These are phyloP conservation scores for Takifugu rubripes DNA, from an alignment of 2,797 vertebrate genomes.

Conservation along the genomic window DNA sequence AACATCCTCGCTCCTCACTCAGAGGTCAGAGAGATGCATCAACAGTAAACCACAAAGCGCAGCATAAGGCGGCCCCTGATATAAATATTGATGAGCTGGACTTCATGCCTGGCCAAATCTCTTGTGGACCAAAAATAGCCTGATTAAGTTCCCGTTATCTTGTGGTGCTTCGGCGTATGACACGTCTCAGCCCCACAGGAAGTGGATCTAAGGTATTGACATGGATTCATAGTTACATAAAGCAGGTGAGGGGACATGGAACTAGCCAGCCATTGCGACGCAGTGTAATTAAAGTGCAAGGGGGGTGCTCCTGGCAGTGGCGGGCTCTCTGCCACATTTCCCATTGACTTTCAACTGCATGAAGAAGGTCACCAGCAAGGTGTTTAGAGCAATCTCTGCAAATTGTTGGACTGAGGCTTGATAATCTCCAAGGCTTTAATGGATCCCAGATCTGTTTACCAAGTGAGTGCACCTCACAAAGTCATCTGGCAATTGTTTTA, in stretches of 20 bases:
- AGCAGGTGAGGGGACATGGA: constrained; percentile 20
- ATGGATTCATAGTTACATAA: constrained; percentile 49
- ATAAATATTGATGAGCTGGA: constrained; percentile 65
- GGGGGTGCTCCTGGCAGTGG: constrained; percentile 28
- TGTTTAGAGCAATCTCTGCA: constrained; percentile 75
- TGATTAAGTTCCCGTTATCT: constrained; percentile 52
- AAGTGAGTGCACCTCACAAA: constrained; percentile 76
- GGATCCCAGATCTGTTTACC: constrained; percentile 78
- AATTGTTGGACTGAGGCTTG: constrained; percentile 76
- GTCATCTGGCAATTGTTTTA: constrained; percentile 78
- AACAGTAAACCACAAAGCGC: constrained; percentile 52
- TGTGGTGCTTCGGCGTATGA: constrained; percentile 40
- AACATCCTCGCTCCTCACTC: constrained; percentile 49
- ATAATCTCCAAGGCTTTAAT: constrained; percentile 77
- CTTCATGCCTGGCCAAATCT: constrained; percentile 45
- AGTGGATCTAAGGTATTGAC: constrained; percentile 45
- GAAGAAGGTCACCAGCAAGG: constrained; percentile 71
- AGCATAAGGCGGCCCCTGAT: constrained; percentile 32
- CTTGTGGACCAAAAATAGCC: constrained; percentile 46
- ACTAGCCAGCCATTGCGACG: constrained; percentile 38
- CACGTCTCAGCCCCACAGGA: constrained; percentile 52
- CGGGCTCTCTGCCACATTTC: constrained; percentile 64
- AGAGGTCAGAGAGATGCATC: constrained; percentile 57
- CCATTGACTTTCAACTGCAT: constrained; percentile 69
- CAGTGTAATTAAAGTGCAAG: constrained; percentile 67